Evolutionary conservation across 2,797 vertebrate species (phyloP).

Genomic region (Sebastolobus altivelis): DNA sequence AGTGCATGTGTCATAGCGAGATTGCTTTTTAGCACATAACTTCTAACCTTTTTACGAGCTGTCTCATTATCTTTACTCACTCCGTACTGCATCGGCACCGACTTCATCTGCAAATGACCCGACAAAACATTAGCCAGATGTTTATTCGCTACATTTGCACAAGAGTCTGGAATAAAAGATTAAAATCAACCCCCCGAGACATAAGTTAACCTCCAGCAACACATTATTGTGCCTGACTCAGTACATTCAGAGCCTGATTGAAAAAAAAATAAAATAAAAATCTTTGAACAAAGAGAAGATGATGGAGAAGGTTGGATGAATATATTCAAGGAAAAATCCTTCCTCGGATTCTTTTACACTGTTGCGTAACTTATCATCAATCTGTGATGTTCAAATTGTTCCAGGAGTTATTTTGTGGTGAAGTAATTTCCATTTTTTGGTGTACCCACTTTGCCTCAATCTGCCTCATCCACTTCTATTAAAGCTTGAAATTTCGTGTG

Average conservation of each 20-base stretch:
- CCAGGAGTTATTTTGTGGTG: slow-evolving; percentile 21
- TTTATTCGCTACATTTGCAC: slow-evolving; percentile 50
- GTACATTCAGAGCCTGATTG: slow-evolving; percentile 30
- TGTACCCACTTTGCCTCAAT: slow-evolving; percentile 32
- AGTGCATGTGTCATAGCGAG: slow-evolving; percentile 34
- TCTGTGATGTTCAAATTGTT: slow-evolving; percentile 34
- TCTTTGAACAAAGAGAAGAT: slow-evolving; percentile 40
- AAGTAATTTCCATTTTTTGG: slow-evolving; percentile 33
- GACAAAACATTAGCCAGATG: slow-evolving; percentile 73
- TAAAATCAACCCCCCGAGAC: slow-evolving; percentile 37
- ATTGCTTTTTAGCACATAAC: slow-evolving; percentile 35
- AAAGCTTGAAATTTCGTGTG: slow-evolving; percentile 26
- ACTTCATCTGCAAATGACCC: slow-evolving; percentile 67
- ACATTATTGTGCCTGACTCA: slow-evolving; percentile 25
- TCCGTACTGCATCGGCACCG: slow-evolving; percentile 16
- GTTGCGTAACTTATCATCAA: slow-evolving; percentile 29
- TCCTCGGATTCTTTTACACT: slow-evolving; percentile 5
- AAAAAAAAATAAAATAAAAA: background rate
- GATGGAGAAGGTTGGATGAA: slow-evolving; percentile 13
- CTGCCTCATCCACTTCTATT: slow-evolving; percentile 30
- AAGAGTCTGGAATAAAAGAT: slow-evolving; percentile 43
- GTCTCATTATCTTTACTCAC: slow-evolving; percentile 67
- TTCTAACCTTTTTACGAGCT: slow-evolving; percentile 68
- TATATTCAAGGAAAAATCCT: slow-evolving; percentile 23
- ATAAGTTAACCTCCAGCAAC: slow-evolving; percentile 31